Evolutionary conservation across 1,140 invertebrate species (phyloP).

Genomic region (Neocloeon triangulifer): DNA sequence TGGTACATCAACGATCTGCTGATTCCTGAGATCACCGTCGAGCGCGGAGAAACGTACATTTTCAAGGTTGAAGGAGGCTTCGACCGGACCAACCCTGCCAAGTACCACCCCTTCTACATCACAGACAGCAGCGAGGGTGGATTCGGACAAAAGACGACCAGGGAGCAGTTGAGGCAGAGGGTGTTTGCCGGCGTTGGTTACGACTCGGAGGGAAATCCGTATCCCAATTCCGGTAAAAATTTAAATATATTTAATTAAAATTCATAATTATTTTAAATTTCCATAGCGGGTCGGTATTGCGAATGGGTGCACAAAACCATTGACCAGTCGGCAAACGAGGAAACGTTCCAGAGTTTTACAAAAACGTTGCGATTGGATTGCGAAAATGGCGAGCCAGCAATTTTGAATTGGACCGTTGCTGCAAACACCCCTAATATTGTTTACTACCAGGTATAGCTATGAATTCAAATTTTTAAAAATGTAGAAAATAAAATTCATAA

Average conservation of each 20-base stretch:
- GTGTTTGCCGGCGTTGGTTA: slow-evolving; percentile 62
- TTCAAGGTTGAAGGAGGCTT: slow-evolving; percentile 64
- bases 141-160: slow-evolving; percentile 46
- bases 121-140: slow-evolving; percentile 66
- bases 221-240: slow-evolving; percentile 53
- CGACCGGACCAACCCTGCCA: slow-evolving; percentile 23
- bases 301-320: slow-evolving; percentile 51
- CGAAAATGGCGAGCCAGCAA: slow-evolving; percentile 39
- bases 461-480: too few species aligned
- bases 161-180: slow-evolving; percentile 37
- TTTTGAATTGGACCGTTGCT: slow-evolving; percentile 60
- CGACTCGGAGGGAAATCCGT: slow-evolving; percentile 47
- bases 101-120: slow-evolving; percentile 88
- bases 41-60: slow-evolving; percentile 69
- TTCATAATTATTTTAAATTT: too few species aligned
- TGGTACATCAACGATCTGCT: slow-evolving; percentile 86
- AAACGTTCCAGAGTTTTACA: slow-evolving; percentile 52
- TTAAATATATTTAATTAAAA: too few species aligned
- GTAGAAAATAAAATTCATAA: too few species aligned
- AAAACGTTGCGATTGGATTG: slow-evolving; percentile 51
- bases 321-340: slow-evolving; percentile 34
- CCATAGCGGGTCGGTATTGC: slow-evolving; percentile 41
- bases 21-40: slow-evolving; percentile 74
- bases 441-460: slow-evolving; percentile 59
- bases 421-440: slow-evolving; percentile 53